Base-by-base conservation (phyloP, 2,888 invertebrate genomes). In the Quadroppia sp. region DNA sequence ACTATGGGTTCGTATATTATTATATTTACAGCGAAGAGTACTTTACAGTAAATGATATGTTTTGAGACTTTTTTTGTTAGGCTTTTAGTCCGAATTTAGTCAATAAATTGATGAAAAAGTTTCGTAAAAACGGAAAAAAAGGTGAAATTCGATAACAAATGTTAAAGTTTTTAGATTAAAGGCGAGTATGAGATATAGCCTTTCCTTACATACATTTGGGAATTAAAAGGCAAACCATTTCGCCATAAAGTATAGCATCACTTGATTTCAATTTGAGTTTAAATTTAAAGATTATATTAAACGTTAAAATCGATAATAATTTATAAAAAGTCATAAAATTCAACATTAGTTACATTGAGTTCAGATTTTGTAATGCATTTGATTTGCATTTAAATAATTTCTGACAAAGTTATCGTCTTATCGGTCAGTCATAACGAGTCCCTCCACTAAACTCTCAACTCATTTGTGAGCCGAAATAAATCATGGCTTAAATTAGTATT, bases 111-210 rank as follows among this genome's bases (percentile, higher is more conserved):
- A 61, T 32, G n/a, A 32, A 11, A 32, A 0, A 61, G n/a, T 53
- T n/a, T n/a, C n/a, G n/a, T 11, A 61, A 61, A 32, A 61, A 61
- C 4, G 25, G 17, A 56, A 61, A 61, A 15, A 32, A 32, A 61
- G 59, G 59, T 61, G 53, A 61, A 61, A 61, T 15, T 4, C 59
- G 59, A 61, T 61, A 61, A 61, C 59, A 2, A 61, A 32, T 32
- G 30, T 32, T 61, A 11, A 61, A 61, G n/a, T 15, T 30, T 32
- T 32, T 7, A 32, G 2, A 61, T 30, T 61, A 17, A 7, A 11
- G 59, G 11, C 56, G 50, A 50, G 50, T 50, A 23, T 53, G 25
- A 25, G 53, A 53, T 53, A 53, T 53, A 53, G 20, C 50, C 15
- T n/a, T 50, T 20, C 7, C n/a, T 30, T 2, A 15, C 32, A 61